Base-by-base conservation (phyloP, 1,140 invertebrate species). In the Drosophila auraria region DNA sequence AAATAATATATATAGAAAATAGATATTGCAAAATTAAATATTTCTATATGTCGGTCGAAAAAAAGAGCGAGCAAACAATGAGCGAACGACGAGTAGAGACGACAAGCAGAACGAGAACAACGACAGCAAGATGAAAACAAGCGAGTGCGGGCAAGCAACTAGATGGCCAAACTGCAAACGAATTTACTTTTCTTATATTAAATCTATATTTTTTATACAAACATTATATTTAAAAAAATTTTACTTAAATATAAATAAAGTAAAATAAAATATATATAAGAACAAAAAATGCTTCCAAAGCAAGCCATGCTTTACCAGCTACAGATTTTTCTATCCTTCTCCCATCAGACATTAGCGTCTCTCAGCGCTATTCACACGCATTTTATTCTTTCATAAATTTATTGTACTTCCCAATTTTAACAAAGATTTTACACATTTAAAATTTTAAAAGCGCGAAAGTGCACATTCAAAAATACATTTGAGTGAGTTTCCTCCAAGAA, bases 301-400 rank as follows among this genome's bases (percentile, higher is more conserved):
- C 53, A 56, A 11, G 20, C 54, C 54, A 2, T 38, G 54, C 0
- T 23, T 40, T 56, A 40, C 9, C 8, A 56, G 20, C 14, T 23
- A 23, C 2, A 0, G 0, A 7, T 14, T 5, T 38, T n/a, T 7
- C 2, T 17, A 15, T 9, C 14, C 9, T 1, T 0, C 20, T 23
- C 42, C 14, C 9, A 15, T 40, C 33, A 62, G 30, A 40, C 58
- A 5, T 6, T 3, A 6, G 36, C 17, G 33, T 71, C 40, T 17
- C 50, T 38, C 36, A 9, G 11, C 33, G 17, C 14, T 2, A n/a
- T 25, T 25, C 40, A 69, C 40, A 30, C 15, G 20, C 14, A 25
- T 70, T 68, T 70, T 38, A 54, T 38, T 6, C 62, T 71, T 57
- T 66, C 5, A 27, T 45, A 71, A 71, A 71, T 69, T 71, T 56